These are phyloP conservation scores for Drosophila rufa DNA, from an alignment of 1,140 invertebrate genomes.

Conservation along the genomic window DNA sequence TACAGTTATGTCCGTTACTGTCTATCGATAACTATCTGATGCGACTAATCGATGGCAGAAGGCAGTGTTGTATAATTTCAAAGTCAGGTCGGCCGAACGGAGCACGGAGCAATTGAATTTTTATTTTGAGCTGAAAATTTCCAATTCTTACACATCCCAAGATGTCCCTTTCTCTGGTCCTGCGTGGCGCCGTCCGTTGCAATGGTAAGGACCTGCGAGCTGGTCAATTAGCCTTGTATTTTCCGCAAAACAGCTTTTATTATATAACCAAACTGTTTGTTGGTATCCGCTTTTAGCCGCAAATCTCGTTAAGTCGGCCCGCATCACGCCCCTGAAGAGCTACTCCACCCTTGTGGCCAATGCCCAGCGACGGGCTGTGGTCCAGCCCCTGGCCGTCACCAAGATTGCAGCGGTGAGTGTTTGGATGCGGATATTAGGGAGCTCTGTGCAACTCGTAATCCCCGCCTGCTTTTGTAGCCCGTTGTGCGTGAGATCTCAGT, in stretches of 20 bases:
- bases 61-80: constrained; percentile 56
- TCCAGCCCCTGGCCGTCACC: constrained; percentile 54
- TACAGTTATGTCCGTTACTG: neutral
- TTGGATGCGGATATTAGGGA: neutral
- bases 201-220: constrained; percentile 53
- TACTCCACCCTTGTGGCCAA: constrained; percentile 69
- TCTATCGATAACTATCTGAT: constrained; percentile 24
- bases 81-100: constrained; percentile 23
- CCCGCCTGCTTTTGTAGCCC: constrained; percentile 43
- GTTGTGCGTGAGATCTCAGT: constrained; percentile 62
- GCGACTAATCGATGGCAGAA: neutral
- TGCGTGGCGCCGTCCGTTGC: constrained; percentile 55
- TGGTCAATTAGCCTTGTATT: neutral
- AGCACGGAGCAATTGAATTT: constrained; percentile 36
- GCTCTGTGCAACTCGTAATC: neutral
- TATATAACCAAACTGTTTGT: constrained; percentile 66
- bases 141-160: constrained; percentile 20
- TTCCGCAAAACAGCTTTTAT: constrained; percentile 21
- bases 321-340: constrained; percentile 68
- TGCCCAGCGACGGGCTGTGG: constrained; percentile 50
- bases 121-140: constrained; percentile 51
- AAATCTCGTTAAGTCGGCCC: constrained; percentile 59
- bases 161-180: constrained; percentile 59
- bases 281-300: constrained; percentile 54
- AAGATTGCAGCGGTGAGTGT: constrained; percentile 60